Evolutionary conservation across 2,888 invertebrate species (phyloP).

Genomic region (Nephrocerus scutellatus): DNA sequence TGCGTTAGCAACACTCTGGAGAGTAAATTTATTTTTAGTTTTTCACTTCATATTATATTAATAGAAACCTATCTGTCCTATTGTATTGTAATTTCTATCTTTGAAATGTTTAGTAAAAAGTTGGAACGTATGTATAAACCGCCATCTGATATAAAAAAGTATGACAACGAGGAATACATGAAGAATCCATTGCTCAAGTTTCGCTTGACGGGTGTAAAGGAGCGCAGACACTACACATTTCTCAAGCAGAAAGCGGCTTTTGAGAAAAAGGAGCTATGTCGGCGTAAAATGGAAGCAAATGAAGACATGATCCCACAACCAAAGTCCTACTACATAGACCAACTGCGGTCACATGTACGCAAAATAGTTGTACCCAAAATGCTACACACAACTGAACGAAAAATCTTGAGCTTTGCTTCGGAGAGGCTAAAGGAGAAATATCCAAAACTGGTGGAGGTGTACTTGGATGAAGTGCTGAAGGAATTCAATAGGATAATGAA

Average conservation of each 20-base stretch:
- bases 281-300: constrained; percentile 29
- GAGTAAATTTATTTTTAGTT: neutral
- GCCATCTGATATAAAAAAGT: constrained; percentile 38
- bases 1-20: no score
- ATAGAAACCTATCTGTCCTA: neutral
- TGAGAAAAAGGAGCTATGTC: constrained; percentile 38
- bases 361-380: constrained; percentile 56
- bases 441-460: constrained; percentile 49
- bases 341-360: constrained; percentile 54
- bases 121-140: constrained; percentile 41
- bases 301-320: constrained; percentile 51
- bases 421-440: constrained; percentile 53
- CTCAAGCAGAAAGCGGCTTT: constrained; percentile 40
- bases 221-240: constrained; percentile 39
- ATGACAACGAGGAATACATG: constrained; percentile 45
- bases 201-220: constrained; percentile 39
- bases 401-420: constrained; percentile 55
- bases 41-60: constrained; percentile 1
- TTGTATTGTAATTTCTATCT: no score
- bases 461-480: constrained; percentile 50
- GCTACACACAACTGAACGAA: constrained; percentile 55
- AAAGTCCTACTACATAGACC: constrained; percentile 51
- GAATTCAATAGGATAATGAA: constrained; percentile 59
- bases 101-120: constrained; percentile 35
- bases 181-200: constrained; percentile 44